phyloP scores from a whole-genome alignment of 2,888 invertebrate genomes.

The Microctonus aethiopoides region DNA sequence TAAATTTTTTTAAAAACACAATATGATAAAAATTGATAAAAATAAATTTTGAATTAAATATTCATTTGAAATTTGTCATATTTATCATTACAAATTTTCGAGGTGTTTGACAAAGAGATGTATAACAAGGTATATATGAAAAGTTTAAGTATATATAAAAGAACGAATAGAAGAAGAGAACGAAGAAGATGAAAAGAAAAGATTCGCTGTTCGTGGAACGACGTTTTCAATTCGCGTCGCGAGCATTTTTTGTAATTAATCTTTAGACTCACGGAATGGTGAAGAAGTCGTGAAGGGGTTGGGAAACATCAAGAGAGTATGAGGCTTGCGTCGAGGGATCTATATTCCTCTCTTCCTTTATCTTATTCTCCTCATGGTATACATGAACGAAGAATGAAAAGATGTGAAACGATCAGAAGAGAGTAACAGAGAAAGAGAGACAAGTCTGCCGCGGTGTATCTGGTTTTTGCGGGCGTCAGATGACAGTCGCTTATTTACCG shows the following conservation, averaged over 20 bases:
- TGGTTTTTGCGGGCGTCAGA: slow-evolving; percentile 66
- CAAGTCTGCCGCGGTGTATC: slow-evolving; percentile 62
- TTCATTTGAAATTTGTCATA: background rate
- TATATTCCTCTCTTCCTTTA: background rate
- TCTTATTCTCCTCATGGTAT: background rate
- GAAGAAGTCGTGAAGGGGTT: slow-evolving; percentile 25
- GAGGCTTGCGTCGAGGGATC: slow-evolving; percentile 15
- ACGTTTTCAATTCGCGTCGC: slow-evolving; percentile 62
- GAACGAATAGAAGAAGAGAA: slow-evolving; percentile 36
- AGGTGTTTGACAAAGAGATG: background rate
- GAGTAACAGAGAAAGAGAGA: slow-evolving; percentile 49
- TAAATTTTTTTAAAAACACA: too few relatives aligned
- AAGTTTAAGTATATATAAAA: slow-evolving; percentile 32
- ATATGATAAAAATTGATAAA: too few relatives aligned
- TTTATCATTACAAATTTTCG: background rate
- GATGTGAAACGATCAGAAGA: too few relatives aligned
- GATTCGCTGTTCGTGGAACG: slow-evolving; percentile 56
- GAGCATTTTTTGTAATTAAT: slow-evolving; percentile 66
- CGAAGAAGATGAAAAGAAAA: slow-evolving; percentile 33
- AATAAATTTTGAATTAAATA: too few relatives aligned
- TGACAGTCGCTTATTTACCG: slow-evolving; percentile 67
- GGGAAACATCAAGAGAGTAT: background rate
- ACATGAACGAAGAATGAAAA: slow-evolving; percentile 19
- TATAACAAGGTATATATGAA: slow-evolving; percentile 3
- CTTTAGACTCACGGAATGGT: slow-evolving; percentile 53